phyloP scores from a whole-genome alignment of 2,888 invertebrate species.

The Theodoxus fluviatilis region DNA sequence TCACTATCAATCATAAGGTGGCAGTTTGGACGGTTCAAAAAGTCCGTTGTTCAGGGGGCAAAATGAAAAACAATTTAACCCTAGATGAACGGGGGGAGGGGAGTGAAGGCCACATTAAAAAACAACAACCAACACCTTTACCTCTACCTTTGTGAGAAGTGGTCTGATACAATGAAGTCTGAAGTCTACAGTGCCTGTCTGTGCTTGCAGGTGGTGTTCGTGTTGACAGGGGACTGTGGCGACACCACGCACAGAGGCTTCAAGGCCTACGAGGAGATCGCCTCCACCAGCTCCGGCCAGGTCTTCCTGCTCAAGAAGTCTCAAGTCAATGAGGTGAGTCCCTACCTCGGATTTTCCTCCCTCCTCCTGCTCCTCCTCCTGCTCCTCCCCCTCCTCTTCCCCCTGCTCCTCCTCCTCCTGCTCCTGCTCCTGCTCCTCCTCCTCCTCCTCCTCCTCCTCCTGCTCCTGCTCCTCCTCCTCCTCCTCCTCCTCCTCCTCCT shows the following conservation, averaged over 20 bases:
- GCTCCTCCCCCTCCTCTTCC: not conserved
- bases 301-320: constrained; percentile 76
- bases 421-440: not conserved
- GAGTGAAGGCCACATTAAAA: too few relatives aligned
- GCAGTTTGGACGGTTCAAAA: too few relatives aligned
- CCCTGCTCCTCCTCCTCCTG: not conserved
- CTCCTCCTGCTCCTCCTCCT: not conserved
- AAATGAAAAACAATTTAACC: too few relatives aligned
- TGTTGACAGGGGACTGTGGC: constrained; percentile 78
- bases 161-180: not conserved
- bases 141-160: not conserved
- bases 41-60: too few relatives aligned
- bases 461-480: not conserved
- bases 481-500: not conserved
- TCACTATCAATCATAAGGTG: too few relatives aligned
- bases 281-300: constrained; percentile 78
- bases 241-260: constrained; percentile 73
- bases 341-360: not conserved
- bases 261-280: constrained; percentile 76
- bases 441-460: not conserved
- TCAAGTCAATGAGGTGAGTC: constrained; percentile 74
- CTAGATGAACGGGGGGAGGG: too few relatives aligned
- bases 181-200: not conserved
- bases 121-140: too few relatives aligned
- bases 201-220: constrained; percentile 73